phyloP scores from a whole-genome alignment of 2,797 vertebrate genomes.

The Hypotaenidia philippensis region DNA sequence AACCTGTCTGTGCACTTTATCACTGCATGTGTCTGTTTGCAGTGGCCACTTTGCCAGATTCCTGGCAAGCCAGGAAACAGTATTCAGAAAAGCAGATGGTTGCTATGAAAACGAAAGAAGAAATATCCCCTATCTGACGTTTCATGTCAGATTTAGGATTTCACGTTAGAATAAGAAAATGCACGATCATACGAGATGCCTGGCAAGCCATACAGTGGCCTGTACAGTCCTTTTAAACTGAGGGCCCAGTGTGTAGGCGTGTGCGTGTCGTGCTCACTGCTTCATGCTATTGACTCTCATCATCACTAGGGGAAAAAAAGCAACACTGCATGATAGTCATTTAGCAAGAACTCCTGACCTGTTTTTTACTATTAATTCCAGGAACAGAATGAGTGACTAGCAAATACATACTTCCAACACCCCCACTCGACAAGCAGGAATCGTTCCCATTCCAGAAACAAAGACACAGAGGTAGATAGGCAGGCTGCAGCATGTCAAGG shows the following conservation, averaged over 20 bases:
- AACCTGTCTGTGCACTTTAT: not conserved
- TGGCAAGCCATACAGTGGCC: not conserved
- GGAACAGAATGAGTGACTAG: not conserved
- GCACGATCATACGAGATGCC: not conserved
- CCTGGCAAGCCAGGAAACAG: not conserved
- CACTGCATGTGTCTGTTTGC: not conserved
- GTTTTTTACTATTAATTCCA: not conserved
- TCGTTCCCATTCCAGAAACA: not conserved
- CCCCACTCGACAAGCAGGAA: not conserved
- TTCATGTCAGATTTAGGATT: not conserved
- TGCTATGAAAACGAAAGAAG: not conserved
- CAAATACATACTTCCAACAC: not conserved
- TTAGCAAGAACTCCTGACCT: not conserved
- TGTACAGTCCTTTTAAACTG: not conserved
- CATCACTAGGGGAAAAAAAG: not conserved
- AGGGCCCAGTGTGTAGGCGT: not conserved
- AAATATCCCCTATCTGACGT: not conserved
- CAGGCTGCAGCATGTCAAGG: not conserved
- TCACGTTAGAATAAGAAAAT: not conserved
- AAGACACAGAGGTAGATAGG: not conserved
- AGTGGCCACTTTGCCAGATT: not conserved
- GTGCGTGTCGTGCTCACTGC: fast-evolving
- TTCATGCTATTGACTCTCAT: not conserved
- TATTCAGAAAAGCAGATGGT: not conserved
- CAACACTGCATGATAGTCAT: not conserved